A percentile compares a stretch with the other conserved stretches of the same genome.
Conservation (phyloP, 1,140 invertebrate species). For the Ladona fulva region DNA sequence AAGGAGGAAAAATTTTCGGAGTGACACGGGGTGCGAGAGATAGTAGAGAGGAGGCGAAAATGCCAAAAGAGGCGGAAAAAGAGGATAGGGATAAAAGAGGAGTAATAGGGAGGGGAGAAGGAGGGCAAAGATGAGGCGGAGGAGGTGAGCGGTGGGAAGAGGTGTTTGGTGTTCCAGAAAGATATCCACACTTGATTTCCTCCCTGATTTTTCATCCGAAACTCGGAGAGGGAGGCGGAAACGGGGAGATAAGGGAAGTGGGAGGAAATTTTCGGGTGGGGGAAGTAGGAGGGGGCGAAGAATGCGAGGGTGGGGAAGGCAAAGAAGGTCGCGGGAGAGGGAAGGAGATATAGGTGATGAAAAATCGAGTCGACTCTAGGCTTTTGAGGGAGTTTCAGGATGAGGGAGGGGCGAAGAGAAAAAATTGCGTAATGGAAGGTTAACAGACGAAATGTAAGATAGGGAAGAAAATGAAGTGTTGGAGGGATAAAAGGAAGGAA, state of each 20-base stretch:
- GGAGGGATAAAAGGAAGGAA: not conserved
- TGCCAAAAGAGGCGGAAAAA: not conserved
- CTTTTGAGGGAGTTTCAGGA: not conserved
- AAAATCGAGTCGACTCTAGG: not conserved
- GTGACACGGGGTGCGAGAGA: not conserved
- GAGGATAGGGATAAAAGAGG: not conserved
- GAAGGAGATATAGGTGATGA: slow-evolving; percentile 5
- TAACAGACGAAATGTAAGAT: slow-evolving; percentile 10
- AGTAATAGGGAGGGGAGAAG: not conserved
- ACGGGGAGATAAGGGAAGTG: slow-evolving; percentile 7
- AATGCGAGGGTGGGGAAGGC: not conserved
- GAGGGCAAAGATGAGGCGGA: not conserved
- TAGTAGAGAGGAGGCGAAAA: not conserved
- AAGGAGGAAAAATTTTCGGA: not conserved
- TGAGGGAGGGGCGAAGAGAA: not conserved
- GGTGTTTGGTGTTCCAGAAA: slow-evolving; percentile 8
- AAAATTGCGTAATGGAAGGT: slow-evolving; percentile 9
- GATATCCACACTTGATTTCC: slow-evolving; percentile 9
- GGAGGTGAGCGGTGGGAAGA: not conserved
- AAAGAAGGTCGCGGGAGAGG: not conserved
- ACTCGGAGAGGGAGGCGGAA: slow-evolving; percentile 5
- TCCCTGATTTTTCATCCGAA: slow-evolving; percentile 9
- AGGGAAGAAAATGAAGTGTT: not conserved
- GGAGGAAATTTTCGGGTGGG: not conserved
- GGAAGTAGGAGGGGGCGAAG: not conserved